These are phyloP conservation scores for Babylonia areolata DNA, from an alignment of 1,140 invertebrate species.

Conservation along the genomic window DNA sequence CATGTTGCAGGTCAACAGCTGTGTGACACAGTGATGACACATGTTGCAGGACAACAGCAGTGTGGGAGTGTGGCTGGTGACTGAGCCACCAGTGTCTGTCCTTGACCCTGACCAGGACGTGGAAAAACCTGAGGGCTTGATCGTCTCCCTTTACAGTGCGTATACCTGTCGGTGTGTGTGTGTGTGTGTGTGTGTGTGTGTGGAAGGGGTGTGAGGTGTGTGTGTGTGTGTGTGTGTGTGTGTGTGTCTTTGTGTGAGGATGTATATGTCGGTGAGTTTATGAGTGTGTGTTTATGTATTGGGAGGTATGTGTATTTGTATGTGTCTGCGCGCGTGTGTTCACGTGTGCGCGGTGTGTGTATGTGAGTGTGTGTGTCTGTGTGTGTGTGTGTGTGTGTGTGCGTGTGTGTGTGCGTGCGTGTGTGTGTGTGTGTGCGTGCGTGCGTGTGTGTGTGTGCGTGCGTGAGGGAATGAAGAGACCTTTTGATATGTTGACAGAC, in stretches of 20 bases:
- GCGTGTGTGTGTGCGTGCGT: neutral
- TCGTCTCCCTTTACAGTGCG: neutral
- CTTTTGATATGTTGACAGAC: neutral
- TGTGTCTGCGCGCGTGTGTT: neutral
- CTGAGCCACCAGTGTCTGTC: neutral
- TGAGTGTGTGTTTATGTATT: neutral
- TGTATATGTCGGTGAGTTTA: neutral
- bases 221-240: neutral
- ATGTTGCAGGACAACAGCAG: neutral
- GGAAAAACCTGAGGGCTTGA: neutral
- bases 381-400: neutral
- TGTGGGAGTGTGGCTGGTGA: neutral
- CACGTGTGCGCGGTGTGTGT: neutral
- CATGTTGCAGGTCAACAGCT: too few relatives aligned
- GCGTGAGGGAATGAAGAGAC: neutral
- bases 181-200: neutral
- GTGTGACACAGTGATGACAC: too few relatives aligned
- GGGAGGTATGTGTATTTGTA: neutral
- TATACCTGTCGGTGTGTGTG: neutral
- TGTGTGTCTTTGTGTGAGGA: neutral
- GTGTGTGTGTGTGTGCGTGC: neutral
- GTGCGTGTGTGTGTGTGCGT: neutral
- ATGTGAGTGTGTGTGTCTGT: neutral
- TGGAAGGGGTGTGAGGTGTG: neutral
- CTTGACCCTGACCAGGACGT: neutral